Percentiles rank a stretch among this genome's conserved stretches.
phyloP scores from a whole-genome alignment of 2,113 vertebrate species.

The Catagonus wagneri region DNA sequence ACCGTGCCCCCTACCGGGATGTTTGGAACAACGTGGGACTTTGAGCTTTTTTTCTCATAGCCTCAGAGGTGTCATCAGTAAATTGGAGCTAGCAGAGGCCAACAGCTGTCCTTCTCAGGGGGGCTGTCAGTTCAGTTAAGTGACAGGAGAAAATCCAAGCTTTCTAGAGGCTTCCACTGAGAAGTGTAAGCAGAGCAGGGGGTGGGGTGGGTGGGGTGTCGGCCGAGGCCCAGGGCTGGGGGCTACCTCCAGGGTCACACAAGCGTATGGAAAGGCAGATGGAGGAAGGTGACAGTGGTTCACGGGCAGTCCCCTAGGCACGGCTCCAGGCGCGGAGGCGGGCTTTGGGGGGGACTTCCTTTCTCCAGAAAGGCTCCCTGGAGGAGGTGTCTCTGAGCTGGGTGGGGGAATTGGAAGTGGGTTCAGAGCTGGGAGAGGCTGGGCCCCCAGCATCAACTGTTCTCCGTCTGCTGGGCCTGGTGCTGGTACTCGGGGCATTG shows the following conservation, averaged over 20 bases:
- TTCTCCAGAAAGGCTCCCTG: neutral
- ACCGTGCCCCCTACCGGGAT: fast-evolving
- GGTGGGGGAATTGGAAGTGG: neutral
- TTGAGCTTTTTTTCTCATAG: no score
- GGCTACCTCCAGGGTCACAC: neutral
- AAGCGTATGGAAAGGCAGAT: neutral
- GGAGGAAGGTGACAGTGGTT: neutral
- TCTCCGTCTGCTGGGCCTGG: neutral
- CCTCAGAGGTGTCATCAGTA: neutral
- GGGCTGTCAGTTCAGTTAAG: neutral
- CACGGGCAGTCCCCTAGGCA: neutral
- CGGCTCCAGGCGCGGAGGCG: no score
- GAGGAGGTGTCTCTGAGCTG: neutral
- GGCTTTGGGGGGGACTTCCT: no score
- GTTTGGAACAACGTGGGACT: neutral
- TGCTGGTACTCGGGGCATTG: neutral
- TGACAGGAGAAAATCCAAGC: neutral
- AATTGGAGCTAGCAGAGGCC: neutral
- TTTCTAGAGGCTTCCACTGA: neutral
- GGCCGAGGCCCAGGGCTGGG: neutral
- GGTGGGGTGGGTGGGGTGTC: neutral
- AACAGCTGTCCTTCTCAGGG: neutral
- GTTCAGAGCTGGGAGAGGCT: neutral
- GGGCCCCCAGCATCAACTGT: neutral
- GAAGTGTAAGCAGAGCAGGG: neutral